Base-by-base conservation (phyloP, 2,888 invertebrate genomes). In the Seladonia tumulorum region DNA sequence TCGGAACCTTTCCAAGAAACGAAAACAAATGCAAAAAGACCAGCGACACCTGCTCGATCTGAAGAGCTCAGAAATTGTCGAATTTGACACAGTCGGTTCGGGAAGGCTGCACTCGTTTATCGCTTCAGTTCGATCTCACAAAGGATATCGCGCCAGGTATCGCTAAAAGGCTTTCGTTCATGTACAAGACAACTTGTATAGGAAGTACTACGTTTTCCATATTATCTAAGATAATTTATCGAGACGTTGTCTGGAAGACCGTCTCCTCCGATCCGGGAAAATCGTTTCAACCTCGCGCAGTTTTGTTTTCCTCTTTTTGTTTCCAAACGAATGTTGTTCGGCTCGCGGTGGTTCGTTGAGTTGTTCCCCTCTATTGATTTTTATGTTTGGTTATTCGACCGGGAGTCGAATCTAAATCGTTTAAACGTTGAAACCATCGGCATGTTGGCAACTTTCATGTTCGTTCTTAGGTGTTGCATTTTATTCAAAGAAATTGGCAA, bases 181-280 rank as follows among this genome's bases (percentile, higher is more conserved):
- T 22, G 76, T 76, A 73, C 79, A 73, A 79, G 79, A 25, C 49
- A 73, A 76, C 73, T 83, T 84, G 85, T 79, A 84, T 14, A 76
- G 45, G 76, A 45, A 79, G 76, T 73, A 53, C 76, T 60, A 68
- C 79, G 75, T 85, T 83, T 85, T 76, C 73, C 84, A 79, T 84
- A 79, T 79, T 85, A 66, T 85, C 83, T 85, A 83, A 79, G 85
- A 76, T 79, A 83, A 83, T 85, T 85, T 83, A 84, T 84, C 84
- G 82, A 39, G 72, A 72, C 75, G 12, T n/a, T 60, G 49, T 70
- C 45, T 12, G 25, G 39, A 12, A 16, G 47, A 49, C 57, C 25
- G 22, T 35, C n/a, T 49, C 76, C 71, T 49, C 18, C 5, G 81
- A 72, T 83, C 73, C 39, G 70, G 39, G 68, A 81, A 76, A 72